Evolutionary conservation across 1,140 invertebrate species (phyloP).

Genomic region (Cyphomyrmex costatus): DNA sequence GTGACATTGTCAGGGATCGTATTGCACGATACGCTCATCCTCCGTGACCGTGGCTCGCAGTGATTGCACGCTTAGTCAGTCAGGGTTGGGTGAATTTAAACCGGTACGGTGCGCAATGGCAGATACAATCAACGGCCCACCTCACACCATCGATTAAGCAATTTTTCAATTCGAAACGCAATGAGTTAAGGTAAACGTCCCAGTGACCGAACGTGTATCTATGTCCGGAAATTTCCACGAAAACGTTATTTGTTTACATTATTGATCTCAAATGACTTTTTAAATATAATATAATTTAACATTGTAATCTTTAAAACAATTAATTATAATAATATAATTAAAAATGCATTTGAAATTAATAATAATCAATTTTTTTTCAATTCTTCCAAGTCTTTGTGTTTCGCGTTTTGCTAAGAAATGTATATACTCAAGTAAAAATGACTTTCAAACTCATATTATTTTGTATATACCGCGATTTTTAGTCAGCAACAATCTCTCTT

Average conservation of each 20-base stretch:
- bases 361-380: neutral
- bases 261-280: no score
- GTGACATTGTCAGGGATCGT: constrained; percentile 80
- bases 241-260: no score
- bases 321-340: no score
- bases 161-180: constrained; percentile 56
- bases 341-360: no score
- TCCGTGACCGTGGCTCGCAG: constrained; percentile 63
- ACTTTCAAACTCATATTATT: no score
- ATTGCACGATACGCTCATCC: constrained; percentile 76
- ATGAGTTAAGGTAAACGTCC: neutral
- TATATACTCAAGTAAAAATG: neutral
- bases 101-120: constrained; percentile 47
- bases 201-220: no score
- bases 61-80: constrained; percentile 60
- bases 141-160: constrained; percentile 34
- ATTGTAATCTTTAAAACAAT: no score
- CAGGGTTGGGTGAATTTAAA: constrained; percentile 61
- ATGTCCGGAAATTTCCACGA: no score
- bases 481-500: neutral
- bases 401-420: neutral
- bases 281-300: no score
- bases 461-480: neutral
- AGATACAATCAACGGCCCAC: constrained; percentile 37
- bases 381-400: neutral